Evolutionary conservation across 2,113 vertebrate genomes (phyloP), one percentile per base, ranked within the genome.

Genomic region (Egretta garzetta): DNA sequence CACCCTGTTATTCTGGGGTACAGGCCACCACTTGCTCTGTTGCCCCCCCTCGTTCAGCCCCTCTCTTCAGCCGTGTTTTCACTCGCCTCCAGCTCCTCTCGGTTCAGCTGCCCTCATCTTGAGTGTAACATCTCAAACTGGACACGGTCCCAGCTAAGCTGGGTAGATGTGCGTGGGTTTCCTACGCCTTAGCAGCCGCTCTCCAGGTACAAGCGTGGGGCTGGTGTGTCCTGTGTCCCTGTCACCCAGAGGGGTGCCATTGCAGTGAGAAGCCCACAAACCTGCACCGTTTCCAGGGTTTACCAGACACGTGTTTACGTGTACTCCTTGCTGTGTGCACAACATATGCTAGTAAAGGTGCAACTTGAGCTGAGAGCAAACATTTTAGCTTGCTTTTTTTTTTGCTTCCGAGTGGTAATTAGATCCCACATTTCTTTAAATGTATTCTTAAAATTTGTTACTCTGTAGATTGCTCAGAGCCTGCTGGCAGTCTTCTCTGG

Each of bases 101-200:
- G 35, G 2, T 30, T 13, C 9, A n/a, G 0, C 28, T 5, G 71
- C 12, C 10, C n/a, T 30, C 32, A 3, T 9, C 70, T 3, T 1
- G 20, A 15, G 47, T 12, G 64, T 45, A 17, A 1, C 2, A 30
- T 2, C 52, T 72, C 41, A 21, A 15, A 27, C 8, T 13, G 67
- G 9, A 8, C 71, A 30, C n/a, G 4, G 30, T 2, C n/a, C 26
- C 50, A 30, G 77, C 32, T 43, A 35, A 24, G 32, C 35, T n/a
- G 66, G 20, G 16, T 3, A 20, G 30, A 13, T 9, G 45, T 8
- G 3, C 3, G 0, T 3, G 70, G n/a, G 2, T 32, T 53, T 66
- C 24, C 79, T 66, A 5, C 35, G 26, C 35, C 28, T 66, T 60
- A 14, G 47, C 80, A 59, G 47, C 27, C 45, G 33, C 60, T 59